phyloP scores from a whole-genome alignment of 2,113 vertebrate genomes.

The Camelus bactrianus region DNA sequence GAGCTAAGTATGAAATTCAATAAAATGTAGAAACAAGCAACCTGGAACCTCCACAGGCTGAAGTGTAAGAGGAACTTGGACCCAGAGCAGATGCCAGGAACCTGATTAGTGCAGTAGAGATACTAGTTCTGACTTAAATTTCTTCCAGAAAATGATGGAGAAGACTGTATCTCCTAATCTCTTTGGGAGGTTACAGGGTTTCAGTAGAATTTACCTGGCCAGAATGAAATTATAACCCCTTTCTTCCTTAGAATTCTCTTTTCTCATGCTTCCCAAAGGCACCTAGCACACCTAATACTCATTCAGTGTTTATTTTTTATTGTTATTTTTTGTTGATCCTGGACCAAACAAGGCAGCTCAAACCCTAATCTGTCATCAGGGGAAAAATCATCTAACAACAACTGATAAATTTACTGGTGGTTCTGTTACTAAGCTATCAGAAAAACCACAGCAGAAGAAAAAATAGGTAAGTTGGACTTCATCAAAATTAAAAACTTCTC shows the following conservation, averaged over 20 bases:
- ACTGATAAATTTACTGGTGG: not conserved
- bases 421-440: not conserved
- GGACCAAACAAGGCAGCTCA: not conserved
- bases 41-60: not conserved
- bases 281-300: not conserved
- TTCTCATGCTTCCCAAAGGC: not conserved
- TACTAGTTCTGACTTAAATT: not conserved
- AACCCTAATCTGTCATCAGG: not conserved
- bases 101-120: not conserved
- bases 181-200: not conserved
- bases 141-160: not conserved
- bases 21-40: not conserved
- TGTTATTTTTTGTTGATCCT: constrained; percentile 35
- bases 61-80: not conserved
- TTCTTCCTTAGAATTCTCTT: not conserved
- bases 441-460: not conserved
- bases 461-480: not conserved
- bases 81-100: not conserved
- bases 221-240: not conserved
- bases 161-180: not conserved
- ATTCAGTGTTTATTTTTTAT: not conserved
- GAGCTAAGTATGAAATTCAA: constrained; percentile 6
- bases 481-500: constrained; percentile 25
- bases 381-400: not conserved
- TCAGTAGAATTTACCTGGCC: not conserved